phyloP scores from a whole-genome alignment of 2,797 vertebrate genomes.

The Macropus fuliginosus region DNA sequence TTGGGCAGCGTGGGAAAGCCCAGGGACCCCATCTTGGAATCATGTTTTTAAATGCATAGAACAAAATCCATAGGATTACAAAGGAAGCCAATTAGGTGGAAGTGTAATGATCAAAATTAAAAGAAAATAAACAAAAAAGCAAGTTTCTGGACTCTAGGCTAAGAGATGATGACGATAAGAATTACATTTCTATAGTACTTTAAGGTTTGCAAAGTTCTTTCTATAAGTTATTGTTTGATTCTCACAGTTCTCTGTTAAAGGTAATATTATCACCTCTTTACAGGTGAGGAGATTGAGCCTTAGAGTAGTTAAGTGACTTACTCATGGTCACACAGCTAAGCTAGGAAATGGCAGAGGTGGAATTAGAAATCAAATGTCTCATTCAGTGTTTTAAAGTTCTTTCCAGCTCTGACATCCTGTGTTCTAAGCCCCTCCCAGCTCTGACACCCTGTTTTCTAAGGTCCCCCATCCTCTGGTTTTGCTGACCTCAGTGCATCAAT shows the following conservation, averaged over 20 bases:
- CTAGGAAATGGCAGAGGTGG: background rate
- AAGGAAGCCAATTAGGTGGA: background rate
- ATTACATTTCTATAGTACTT: background rate
- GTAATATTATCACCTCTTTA: background rate
- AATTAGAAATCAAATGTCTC: background rate
- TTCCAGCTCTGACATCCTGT: too few relatives aligned
- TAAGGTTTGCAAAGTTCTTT: background rate
- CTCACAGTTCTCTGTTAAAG: background rate
- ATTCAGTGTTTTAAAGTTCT: background rate
- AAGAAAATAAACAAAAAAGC: background rate
- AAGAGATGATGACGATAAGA: background rate
- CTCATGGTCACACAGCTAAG: background rate
- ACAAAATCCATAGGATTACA: background rate
- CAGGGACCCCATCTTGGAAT: background rate
- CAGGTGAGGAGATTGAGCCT: background rate
- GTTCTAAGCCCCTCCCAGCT: background rate
- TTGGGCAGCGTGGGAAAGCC: background rate
- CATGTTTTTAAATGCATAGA: background rate
- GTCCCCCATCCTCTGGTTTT: background rate
- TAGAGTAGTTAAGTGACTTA: background rate
- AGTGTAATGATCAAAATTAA: background rate
- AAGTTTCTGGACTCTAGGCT: background rate
- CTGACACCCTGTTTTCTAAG: background rate
- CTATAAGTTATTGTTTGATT: background rate
- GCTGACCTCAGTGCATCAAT: accelerated